Conservation (phyloP, 2,797 vertebrate genomes). For the Gallinago stenura region DNA sequence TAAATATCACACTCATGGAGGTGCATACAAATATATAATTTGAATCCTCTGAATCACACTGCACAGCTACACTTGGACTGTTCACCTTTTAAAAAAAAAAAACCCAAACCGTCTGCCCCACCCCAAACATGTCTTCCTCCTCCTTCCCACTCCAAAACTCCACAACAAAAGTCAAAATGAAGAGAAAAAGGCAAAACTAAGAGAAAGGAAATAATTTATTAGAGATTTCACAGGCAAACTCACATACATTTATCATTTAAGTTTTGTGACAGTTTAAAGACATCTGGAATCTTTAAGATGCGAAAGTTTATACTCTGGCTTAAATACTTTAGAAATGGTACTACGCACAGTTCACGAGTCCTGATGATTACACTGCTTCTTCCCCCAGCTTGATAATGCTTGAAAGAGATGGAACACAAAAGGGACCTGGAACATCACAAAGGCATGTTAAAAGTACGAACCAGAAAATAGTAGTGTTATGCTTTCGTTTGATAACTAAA, state of each 20-base stretch:
- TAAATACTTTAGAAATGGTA: conserved; percentile 66
- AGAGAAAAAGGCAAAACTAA: conserved; percentile 29
- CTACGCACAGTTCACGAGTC: conserved; percentile 79
- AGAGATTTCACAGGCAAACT: conserved; percentile 45
- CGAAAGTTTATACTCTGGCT: conserved; percentile 52
- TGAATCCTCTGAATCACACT: neutral
- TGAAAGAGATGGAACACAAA: conserved; percentile 76
- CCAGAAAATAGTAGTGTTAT: neutral
- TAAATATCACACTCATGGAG: neutral
- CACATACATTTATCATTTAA: conserved; percentile 23
- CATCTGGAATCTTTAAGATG: neutral
- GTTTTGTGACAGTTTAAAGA: conserved; percentile 12
- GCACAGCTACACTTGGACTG: neutral
- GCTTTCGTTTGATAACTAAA: conserved; percentile 1
- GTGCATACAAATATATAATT: neutral
- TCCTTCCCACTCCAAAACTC: neutral
- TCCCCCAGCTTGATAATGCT: conserved; percentile 52
- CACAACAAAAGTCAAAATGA: neutral
- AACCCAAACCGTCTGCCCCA: too few relatives aligned
- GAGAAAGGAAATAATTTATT: conserved; percentile 80
- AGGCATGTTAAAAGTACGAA: conserved; percentile 71
- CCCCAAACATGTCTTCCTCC: neutral
- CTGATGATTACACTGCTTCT: conserved; percentile 66
- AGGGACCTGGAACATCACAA: conserved; percentile 81
- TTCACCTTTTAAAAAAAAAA: neutral